Base-by-base conservation (phyloP, 2,797 vertebrate species). In the Schizopygopsis malacanthus region DNA sequence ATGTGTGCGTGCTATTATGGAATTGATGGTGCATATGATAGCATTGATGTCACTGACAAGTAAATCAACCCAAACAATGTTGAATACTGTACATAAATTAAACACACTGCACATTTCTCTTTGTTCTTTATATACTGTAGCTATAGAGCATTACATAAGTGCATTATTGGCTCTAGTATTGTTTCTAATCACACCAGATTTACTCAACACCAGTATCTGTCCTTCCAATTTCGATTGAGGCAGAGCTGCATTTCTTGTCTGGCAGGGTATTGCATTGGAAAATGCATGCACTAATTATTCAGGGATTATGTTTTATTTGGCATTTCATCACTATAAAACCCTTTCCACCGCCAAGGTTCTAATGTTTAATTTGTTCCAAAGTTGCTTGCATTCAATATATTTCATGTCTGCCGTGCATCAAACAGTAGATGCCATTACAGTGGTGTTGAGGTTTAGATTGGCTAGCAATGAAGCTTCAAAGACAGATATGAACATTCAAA, bases 401-500 rank as follows among this genome's bases (percentile, higher is more conserved):
- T 45, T 6, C n/a, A 37, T 3, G 22, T 83, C 28, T 13, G 79
- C 54, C 41, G 78, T 65, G 78, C 56, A 84, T 87, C 86, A 86
- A 93, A 92, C 93, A 93, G 90, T 91, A 85, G 87, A 85, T 86
- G 88, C 90, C 90, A 89, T 81, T 88, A 89, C 80, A 85, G 87
- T 79, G 88, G 86, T 88, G 87, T 90, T 84, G 75, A 84, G 59
- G 82, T 85, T 63, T 76, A 89, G 71, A 89, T 83, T 89, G 81
- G 84, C 76, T 77, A 78, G 73, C 67, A 72, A 87, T 91, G 91
- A 93, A 93, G 90, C 87, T 92, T 93, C 87, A 90, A 89, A 90
- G 89, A 88, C 87, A 88, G 86, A 91, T 87, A 87, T 86, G 83
- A 91, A 94, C 93, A 93, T 94, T 94, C 91, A 89, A 7, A 91